phyloP scores from a whole-genome alignment of 2,888 invertebrate species.

The Carterocephalus palaemon region DNA sequence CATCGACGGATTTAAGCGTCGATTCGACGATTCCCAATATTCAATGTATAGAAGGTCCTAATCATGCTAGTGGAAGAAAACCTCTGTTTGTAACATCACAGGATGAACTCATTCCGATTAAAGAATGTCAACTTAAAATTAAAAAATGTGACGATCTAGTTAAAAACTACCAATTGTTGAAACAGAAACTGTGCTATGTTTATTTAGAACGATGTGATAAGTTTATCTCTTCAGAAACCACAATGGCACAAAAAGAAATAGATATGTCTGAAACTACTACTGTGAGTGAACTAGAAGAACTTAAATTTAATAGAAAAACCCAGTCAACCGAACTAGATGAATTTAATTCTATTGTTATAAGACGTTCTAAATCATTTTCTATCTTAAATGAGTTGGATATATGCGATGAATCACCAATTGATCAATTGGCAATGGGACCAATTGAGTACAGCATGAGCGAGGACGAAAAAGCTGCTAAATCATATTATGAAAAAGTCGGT shows the following conservation, averaged over 20 bases:
- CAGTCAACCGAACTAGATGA: conserved; percentile 2
- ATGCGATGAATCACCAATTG: conserved; percentile 1
- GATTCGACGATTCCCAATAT: too few species aligned
- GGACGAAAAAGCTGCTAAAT: too few species aligned
- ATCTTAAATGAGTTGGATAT: conserved; percentile 34
- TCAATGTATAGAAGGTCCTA: too few species aligned
- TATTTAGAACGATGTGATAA: conserved; percentile 48
- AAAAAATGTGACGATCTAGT: conserved; percentile 47
- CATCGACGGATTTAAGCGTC: too few species aligned
- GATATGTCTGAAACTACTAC: not conserved
- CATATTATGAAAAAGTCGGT: too few species aligned
- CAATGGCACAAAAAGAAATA: not conserved
- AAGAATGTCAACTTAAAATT: conserved; percentile 44
- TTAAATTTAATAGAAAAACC: conserved; percentile 4
- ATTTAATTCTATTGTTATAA: conserved; percentile 20
- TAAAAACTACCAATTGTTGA: conserved; percentile 39
- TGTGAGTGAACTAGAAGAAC: not conserved
- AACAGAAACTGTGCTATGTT: conserved; percentile 42
- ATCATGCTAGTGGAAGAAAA: too few species aligned
- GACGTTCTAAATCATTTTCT: conserved; percentile 40
- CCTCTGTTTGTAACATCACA: too few species aligned
- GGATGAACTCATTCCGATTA: conserved; percentile 4
- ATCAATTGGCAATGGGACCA: too few species aligned
- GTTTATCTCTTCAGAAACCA: not conserved
- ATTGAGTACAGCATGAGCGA: too few species aligned